A percentile compares a stretch with the other conserved stretches of the same genome.
Conservation (phyloP, 2,888 invertebrate genomes). For the Euplexia lucipara region DNA sequence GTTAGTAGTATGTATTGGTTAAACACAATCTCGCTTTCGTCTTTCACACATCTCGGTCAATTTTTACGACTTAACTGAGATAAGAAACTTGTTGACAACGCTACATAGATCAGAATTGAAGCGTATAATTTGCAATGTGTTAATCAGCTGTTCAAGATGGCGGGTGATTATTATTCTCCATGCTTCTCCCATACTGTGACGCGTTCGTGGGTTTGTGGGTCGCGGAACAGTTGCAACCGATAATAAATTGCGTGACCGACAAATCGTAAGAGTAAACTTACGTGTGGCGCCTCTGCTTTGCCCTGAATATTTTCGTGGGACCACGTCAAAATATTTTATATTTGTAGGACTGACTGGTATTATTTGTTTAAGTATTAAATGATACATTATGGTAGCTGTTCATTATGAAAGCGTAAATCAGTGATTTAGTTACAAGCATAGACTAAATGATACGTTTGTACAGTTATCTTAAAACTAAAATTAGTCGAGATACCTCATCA, state of each 20-base stretch:
- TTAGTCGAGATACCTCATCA: constrained; percentile 18
- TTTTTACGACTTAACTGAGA: constrained; percentile 52
- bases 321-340: constrained; percentile 45
- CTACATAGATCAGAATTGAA: constrained; percentile 29
- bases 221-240: constrained; percentile 82
- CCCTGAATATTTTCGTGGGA: constrained; percentile 72
- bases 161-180: constrained; percentile 76
- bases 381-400: constrained; percentile 5
- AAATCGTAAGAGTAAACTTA: constrained; percentile 74
- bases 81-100: constrained; percentile 42
- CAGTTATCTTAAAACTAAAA: constrained; percentile 11
- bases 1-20: constrained; percentile 24
- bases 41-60: constrained; percentile 56
- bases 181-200: constrained; percentile 70
- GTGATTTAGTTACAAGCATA: constrained; percentile 6
- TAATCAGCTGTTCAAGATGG: constrained; percentile 62
- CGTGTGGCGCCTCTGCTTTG: constrained; percentile 65
- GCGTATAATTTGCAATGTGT: constrained; percentile 36
- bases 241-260: constrained; percentile 78
- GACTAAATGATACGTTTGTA: constrained; percentile 1
- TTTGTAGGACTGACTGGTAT: constrained; percentile 2
- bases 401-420: constrained; percentile 1
- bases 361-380: background rate
- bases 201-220: constrained; percentile 82
- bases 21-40: constrained; percentile 50